These are phyloP conservation scores for Semicossyphus pulcher DNA, from an alignment of 2,113 vertebrate species.

Conservation along the genomic window DNA sequence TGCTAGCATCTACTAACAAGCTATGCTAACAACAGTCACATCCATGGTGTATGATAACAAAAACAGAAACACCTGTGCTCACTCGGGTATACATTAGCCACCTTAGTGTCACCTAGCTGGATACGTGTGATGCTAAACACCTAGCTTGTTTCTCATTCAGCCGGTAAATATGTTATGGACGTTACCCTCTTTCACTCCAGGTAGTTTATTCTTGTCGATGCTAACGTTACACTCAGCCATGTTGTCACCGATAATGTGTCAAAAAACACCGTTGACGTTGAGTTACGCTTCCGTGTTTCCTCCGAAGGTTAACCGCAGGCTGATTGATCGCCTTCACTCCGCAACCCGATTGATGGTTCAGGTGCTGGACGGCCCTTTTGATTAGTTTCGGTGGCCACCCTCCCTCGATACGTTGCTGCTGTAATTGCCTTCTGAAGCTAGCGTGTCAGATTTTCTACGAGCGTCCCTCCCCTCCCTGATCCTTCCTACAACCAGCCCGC, in stretches of 20 bases:
- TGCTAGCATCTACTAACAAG: slow-evolving; percentile 49
- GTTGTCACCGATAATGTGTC: slow-evolving; percentile 73
- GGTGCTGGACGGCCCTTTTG: slow-evolving; percentile 66
- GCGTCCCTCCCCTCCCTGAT: slow-evolving; percentile 46
- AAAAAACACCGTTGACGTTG: slow-evolving; percentile 51
- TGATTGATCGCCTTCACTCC: slow-evolving; percentile 75
- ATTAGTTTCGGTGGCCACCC: slow-evolving; percentile 79
- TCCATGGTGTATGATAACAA: neutral
- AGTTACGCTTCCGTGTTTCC: slow-evolving; percentile 66
- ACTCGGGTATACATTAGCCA: neutral
- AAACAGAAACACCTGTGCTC: slow-evolving; percentile 31
- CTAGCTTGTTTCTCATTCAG: slow-evolving; percentile 24
- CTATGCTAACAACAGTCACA: slow-evolving; percentile 28
- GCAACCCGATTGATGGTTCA: slow-evolving; percentile 76
- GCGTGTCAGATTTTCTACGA: slow-evolving; percentile 48
- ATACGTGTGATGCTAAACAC: slow-evolving; percentile 1
- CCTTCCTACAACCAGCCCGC: neutral
- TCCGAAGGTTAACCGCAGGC: slow-evolving; percentile 70
- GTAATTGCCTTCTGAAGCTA: slow-evolving; percentile 50
- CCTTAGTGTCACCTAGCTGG: neutral
- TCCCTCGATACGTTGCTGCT: slow-evolving; percentile 48
- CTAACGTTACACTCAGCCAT: slow-evolving; percentile 85
- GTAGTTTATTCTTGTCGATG: slow-evolving; percentile 85
- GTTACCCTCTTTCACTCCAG: slow-evolving; percentile 87
- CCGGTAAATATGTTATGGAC: slow-evolving; percentile 36